These are phyloP conservation scores for Carpatolechia fugitivella DNA, from an alignment of 2,888 invertebrate species.

Conservation along the genomic window DNA sequence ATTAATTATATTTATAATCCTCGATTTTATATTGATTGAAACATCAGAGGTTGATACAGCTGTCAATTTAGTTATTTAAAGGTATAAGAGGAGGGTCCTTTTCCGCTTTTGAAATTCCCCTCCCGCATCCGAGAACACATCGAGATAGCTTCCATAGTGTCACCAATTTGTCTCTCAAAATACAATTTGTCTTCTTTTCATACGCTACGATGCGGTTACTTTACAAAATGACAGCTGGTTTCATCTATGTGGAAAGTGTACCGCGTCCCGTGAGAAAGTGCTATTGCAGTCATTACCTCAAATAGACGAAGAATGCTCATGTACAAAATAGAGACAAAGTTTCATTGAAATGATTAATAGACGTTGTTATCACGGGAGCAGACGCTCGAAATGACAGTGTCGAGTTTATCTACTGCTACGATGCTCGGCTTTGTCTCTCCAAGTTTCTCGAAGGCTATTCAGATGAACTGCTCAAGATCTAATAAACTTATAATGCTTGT, in stretches of 20 bases:
- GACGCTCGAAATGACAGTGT: slow-evolving; percentile 39
- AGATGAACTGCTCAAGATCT: slow-evolving; percentile 12
- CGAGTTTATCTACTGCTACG: slow-evolving; percentile 39
- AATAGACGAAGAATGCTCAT: slow-evolving; percentile 25
- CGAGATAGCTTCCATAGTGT: slow-evolving; percentile 18
- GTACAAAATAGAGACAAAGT: slow-evolving; percentile 23
- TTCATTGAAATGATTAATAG: slow-evolving; percentile 35
- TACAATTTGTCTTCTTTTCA: slow-evolving; percentile 23
- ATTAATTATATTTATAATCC: too few relatives aligned
- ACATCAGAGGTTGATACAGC: too few relatives aligned
- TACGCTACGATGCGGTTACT: slow-evolving; percentile 15
- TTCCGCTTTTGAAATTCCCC: slow-evolving; percentile 17
- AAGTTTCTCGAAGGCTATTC: slow-evolving; percentile 21
- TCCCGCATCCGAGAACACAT: slow-evolving; percentile 18
- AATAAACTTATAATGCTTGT: neutral
- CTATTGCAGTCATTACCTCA: slow-evolving; percentile 15
- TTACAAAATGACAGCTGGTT: slow-evolving; percentile 18
- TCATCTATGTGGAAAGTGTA: slow-evolving; percentile 9
- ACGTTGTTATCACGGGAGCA: slow-evolving; percentile 33
- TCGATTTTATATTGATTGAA: too few relatives aligned
- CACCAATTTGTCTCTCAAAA: slow-evolving; percentile 22
- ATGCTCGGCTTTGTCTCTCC: slow-evolving; percentile 35
- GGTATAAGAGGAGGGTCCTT: slow-evolving; percentile 10
- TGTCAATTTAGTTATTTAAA: slow-evolving; percentile 16
- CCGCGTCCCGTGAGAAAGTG: slow-evolving; percentile 20